phyloP scores from a whole-genome alignment of 2,888 invertebrate genomes.

The Pyrocoelia pectoralis region DNA sequence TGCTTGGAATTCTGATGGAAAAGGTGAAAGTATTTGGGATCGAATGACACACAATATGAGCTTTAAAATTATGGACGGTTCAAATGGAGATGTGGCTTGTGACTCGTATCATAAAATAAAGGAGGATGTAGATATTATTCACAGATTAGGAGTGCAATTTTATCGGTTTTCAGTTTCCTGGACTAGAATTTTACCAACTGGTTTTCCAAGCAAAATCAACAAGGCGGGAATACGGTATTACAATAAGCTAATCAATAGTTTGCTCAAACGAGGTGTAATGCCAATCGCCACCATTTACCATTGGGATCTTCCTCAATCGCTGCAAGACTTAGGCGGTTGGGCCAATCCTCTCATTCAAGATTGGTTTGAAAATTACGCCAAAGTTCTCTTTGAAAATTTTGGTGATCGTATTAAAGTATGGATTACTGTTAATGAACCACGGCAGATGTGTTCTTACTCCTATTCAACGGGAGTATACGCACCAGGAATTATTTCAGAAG shows the following conservation, averaged over 20 bases:
- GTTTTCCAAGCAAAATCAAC: slow-evolving; percentile 63
- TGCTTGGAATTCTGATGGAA: slow-evolving; percentile 57
- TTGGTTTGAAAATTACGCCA: slow-evolving; percentile 66
- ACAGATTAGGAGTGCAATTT: slow-evolving; percentile 65
- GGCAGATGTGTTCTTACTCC: slow-evolving; percentile 47
- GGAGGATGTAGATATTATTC: slow-evolving; percentile 66
- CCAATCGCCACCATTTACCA: slow-evolving; percentile 64
- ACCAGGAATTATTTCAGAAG: slow-evolving; percentile 57
- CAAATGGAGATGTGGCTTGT: slow-evolving; percentile 69
- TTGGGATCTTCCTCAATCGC: slow-evolving; percentile 64
- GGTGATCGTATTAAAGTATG: slow-evolving; percentile 57
- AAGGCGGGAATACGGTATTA: slow-evolving; percentile 70
- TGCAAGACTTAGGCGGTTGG: slow-evolving; percentile 60
- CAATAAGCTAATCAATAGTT: slow-evolving; percentile 64
- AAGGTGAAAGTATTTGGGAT: slow-evolving; percentile 74
- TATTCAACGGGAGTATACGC: slow-evolving; percentile 49
- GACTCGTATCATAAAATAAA: slow-evolving; percentile 71
- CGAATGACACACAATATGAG: slow-evolving; percentile 64
- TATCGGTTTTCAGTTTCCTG: slow-evolving; percentile 71
- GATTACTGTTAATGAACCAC: slow-evolving; percentile 65
- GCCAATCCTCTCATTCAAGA: slow-evolving; percentile 63
- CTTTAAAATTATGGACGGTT: slow-evolving; percentile 62
- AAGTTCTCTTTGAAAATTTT: slow-evolving; percentile 53
- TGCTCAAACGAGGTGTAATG: slow-evolving; percentile 62
- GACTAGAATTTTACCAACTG: slow-evolving; percentile 72